Evolutionary conservation across 2,113 vertebrate genomes (phyloP).

Genomic region (Rissa tridactyla): DNA sequence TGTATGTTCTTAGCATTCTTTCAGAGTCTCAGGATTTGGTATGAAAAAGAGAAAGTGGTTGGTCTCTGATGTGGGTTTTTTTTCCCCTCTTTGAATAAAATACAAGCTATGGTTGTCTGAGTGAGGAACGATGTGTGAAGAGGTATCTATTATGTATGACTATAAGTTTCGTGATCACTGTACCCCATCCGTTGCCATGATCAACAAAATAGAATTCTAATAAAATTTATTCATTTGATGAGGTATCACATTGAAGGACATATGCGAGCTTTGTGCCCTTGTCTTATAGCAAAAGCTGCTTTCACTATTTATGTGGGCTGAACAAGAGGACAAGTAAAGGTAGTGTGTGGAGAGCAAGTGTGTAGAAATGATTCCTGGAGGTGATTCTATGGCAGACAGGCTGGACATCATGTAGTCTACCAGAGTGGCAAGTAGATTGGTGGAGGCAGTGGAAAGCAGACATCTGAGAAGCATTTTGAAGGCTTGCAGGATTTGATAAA

Average conservation of each 20-base stretch:
- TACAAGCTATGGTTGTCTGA: accelerated
- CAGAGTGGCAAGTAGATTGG: background rate
- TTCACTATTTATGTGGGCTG: background rate
- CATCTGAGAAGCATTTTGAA: background rate
- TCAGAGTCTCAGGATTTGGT: background rate
- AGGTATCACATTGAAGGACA: background rate
- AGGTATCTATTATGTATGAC: background rate
- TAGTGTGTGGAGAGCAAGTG: background rate
- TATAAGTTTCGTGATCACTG: background rate
- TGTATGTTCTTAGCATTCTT: background rate
- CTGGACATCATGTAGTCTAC: background rate
- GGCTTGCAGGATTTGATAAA: background rate
- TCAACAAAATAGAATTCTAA: background rate
- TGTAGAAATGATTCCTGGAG: background rate
- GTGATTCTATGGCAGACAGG: background rate
- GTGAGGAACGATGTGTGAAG: background rate
- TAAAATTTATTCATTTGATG: background rate
- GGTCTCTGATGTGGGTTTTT: background rate
- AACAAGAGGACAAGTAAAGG: background rate
- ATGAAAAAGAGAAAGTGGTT: background rate
- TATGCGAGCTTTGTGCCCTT: background rate
- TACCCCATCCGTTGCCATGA: background rate
- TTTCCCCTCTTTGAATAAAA: background rate
- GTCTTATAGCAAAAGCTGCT: background rate
- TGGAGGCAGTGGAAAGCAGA: background rate